Evolutionary conservation across 2,113 vertebrate genomes (phyloP).

Genomic region (Chinchilla lanigera): DNA sequence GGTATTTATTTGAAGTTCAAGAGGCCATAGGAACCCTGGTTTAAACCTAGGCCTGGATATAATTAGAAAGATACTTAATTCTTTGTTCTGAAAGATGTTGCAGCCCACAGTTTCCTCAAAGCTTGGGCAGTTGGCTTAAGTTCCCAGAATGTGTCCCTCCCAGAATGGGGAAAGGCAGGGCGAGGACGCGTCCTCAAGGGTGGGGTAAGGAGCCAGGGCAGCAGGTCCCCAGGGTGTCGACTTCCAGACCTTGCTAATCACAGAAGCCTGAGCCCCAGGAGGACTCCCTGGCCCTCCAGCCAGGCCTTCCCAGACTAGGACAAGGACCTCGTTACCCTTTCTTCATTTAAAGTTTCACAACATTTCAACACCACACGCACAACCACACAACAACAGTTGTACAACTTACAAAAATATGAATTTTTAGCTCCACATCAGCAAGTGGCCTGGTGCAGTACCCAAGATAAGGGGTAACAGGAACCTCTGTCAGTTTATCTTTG

Average conservation of each 20-base stretch:
- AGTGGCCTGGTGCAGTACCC: not conserved
- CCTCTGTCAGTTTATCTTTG: not conserved
- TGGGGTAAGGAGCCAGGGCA: accelerated
- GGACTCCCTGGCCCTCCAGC: not conserved
- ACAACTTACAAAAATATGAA: not conserved
- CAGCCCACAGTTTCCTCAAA: slow-evolving; percentile 57
- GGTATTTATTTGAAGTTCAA: slow-evolving; percentile 81
- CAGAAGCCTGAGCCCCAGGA: not conserved
- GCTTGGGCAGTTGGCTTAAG: slow-evolving; percentile 21
- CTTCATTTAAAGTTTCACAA: not conserved
- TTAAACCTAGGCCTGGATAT: slow-evolving; percentile 72
- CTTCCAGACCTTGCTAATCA: not conserved
- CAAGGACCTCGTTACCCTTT: not conserved
- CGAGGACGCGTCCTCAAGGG: accelerated
- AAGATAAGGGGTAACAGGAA: not conserved
- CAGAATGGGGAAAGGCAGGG: not conserved
- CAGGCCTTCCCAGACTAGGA: not conserved
- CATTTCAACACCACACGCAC: not conserved
- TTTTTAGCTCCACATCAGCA: not conserved
- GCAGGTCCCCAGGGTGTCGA: accelerated
- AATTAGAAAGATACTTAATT: slow-evolving; percentile 80
- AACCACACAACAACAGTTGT: not conserved
- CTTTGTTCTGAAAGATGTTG: slow-evolving; percentile 76
- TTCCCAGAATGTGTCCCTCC: not conserved
- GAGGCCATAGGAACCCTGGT: slow-evolving; percentile 75